These are phyloP conservation scores for Cremastinae sp. DNA, from an alignment of 2,888 invertebrate species.

Conservation along the genomic window DNA sequence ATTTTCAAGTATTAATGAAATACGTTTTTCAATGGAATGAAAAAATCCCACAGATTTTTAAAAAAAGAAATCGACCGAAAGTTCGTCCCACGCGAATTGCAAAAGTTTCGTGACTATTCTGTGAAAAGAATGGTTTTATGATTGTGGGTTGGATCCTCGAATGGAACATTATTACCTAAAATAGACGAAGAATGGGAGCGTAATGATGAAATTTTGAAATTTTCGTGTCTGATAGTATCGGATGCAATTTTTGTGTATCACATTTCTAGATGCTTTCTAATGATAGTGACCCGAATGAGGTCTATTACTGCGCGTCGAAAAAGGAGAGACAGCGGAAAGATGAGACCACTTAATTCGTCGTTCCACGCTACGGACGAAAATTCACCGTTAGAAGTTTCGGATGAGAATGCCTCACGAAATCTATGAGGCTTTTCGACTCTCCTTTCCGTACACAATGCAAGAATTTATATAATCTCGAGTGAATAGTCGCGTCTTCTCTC, in stretches of 20 bases:
- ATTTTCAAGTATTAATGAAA: no score
- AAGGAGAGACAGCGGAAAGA: conserved; percentile 20
- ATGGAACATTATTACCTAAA: background rate
- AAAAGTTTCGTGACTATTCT: no score
- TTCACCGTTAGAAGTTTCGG: conserved; percentile 54
- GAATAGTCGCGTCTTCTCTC: no score
- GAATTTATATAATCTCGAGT: background rate
- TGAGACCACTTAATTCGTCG: conserved; percentile 39
- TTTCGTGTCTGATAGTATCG: background rate
- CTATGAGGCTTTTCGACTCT: background rate
- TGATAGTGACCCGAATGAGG: conserved; percentile 29
- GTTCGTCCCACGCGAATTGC: no score
- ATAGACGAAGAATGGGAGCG: background rate
- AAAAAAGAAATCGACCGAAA: no score
- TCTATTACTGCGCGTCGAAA: background rate
- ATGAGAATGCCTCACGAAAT: conserved; percentile 23
- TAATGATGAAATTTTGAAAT: background rate
- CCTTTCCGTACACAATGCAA: conserved; percentile 1
- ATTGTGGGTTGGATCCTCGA: background rate
- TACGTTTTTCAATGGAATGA: no score
- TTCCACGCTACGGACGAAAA: conserved; percentile 30
- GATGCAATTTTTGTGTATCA: conserved; percentile 34
- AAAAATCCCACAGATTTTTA: no score
- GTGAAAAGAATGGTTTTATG: background rate
- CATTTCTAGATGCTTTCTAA: conserved; percentile 35